Evolutionary conservation across 2,797 vertebrate genomes (phyloP).

Genomic region (Hirundo rustica): DNA sequence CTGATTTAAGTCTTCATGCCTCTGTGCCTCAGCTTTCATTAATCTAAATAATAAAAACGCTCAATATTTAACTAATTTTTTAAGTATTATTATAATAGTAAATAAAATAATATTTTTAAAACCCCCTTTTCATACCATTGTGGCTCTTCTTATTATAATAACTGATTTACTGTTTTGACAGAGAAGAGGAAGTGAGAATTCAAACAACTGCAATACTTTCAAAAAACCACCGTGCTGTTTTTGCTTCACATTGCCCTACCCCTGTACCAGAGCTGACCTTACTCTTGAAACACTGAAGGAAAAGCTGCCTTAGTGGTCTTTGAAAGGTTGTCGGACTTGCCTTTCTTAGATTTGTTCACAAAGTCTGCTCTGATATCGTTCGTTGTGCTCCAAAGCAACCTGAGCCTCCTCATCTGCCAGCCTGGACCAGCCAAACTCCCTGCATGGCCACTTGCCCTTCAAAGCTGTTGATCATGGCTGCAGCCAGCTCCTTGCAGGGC

Average conservation of each 20-base stretch:
- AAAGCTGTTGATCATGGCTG: neutral
- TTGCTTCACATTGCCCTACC: neutral
- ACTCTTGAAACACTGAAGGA: neutral
- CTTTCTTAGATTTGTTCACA: neutral
- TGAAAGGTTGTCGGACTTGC: neutral
- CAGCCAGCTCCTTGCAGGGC: neutral
- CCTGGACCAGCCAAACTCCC: neutral
- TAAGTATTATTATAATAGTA: neutral
- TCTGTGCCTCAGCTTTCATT: neutral
- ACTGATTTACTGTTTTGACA: neutral
- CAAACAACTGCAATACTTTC: neutral
- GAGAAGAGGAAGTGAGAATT: neutral
- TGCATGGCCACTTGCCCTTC: neutral
- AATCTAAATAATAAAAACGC: neutral
- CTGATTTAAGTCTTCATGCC: neutral
- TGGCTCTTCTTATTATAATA: neutral
- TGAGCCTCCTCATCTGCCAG: neutral
- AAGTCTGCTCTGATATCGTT: neutral
- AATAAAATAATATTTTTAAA: neutral
- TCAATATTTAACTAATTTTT: neutral
- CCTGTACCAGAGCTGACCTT: neutral
- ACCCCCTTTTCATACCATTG: neutral
- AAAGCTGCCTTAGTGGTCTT: neutral
- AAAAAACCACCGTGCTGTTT: accelerated
- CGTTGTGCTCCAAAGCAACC: neutral